Evolutionary conservation across 2,888 invertebrate genomes (phyloP), one percentile per base, ranked within the genome.

Genomic region (Catocala fraxini): DNA sequence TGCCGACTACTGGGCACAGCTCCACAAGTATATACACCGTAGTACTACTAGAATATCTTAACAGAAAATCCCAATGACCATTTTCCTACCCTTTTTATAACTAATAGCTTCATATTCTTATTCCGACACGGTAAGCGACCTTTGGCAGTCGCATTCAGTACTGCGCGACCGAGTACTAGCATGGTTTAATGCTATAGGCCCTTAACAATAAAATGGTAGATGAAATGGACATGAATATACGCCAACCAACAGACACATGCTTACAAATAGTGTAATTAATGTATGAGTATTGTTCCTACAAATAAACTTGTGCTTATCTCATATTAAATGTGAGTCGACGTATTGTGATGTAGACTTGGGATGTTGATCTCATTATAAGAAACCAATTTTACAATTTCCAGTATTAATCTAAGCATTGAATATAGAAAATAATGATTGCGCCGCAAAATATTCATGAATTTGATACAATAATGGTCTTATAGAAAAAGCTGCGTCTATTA

Each of bases 161-260:
- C 25, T 25, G 25, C 25, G 25, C 4, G 25, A 25, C 25, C 25
- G 25, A 25, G 4, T 25, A 25, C 25, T 25, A 25, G 4, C 6
- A 39, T 7, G 7, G 6, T 39, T 39, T 39, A 39, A 6, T 7
- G 35, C 2, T 39, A 39, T 39, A 39, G 7, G 35, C 7, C 35
- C 35, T 39, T 39, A 7, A 39, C 7, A 39, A 9, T 6, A 39
- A 39, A 39, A 39, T 39, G 35, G 9, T 7, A 9, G 35, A 39
- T 39, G 35, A 39, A 39, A 39, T 39, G 35, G 10, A 25, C 25
- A 68, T 25, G 25, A 25, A 73, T 79, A 82, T 81, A 85, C 79
- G 70, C 83, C 86, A 86, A 84, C 82, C 81, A 84, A 84, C 73
- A 65, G 68, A 79, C 66, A 76, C 88, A 87, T 88, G 87, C 87